Evolutionary conservation across 2,888 invertebrate genomes (phyloP).

Genomic region (Dione vanillae): DNA sequence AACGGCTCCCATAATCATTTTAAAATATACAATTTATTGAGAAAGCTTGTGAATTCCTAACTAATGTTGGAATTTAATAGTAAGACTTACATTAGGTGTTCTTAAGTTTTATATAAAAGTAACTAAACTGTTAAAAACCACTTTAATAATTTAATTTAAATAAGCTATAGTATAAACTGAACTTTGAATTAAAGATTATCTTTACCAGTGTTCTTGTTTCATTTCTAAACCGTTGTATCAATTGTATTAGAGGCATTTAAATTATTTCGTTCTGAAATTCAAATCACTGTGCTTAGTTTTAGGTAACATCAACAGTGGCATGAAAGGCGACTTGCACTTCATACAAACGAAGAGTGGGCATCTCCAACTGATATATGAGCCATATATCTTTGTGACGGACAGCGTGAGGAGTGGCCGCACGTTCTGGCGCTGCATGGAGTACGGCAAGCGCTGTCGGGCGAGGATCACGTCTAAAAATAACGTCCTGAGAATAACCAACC

Average conservation of each 20-base stretch:
- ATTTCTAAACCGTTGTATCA: slow-evolving; percentile 1
- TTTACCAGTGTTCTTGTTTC: slow-evolving; percentile 3
- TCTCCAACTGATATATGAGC: slow-evolving; percentile 77
- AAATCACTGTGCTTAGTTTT: slow-evolving; percentile 60
- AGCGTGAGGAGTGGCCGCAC: slow-evolving; percentile 80
- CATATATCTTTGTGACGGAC: slow-evolving; percentile 80
- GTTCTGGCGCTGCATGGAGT: slow-evolving; percentile 82
- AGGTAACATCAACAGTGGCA: slow-evolving; percentile 63
- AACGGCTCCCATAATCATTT: neutral
- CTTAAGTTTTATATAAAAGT: neutral
- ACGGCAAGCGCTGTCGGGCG: slow-evolving; percentile 78
- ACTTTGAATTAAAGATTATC: neutral
- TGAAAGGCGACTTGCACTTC: slow-evolving; percentile 76
- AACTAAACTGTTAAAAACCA: neutral
- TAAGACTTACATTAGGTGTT: neutral
- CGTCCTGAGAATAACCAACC: slow-evolving; percentile 74
- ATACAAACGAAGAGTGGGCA: slow-evolving; percentile 81
- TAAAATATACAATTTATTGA: neutral
- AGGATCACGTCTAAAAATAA: slow-evolving; percentile 80
- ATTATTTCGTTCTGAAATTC: slow-evolving; percentile 19
- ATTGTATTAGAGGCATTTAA: neutral
- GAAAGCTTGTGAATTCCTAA: neutral
- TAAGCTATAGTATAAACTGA: neutral
- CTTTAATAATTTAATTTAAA: neutral
- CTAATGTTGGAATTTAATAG: too few species aligned